These are phyloP conservation scores for Atractosteus spatula DNA, from an alignment of 2,113 vertebrate species.

Conservation along the genomic window DNA sequence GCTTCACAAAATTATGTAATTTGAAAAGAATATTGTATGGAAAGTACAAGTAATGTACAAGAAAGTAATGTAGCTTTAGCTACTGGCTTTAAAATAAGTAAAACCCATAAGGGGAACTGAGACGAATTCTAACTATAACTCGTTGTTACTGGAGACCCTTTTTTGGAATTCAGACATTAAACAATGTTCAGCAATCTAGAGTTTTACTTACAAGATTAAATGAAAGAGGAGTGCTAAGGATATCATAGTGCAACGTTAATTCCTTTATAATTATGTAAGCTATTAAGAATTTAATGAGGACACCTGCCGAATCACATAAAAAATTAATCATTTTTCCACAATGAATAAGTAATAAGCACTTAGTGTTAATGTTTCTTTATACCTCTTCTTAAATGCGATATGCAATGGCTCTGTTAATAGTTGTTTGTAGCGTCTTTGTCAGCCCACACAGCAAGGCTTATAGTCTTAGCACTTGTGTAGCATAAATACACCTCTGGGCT, in stretches of 20 bases:
- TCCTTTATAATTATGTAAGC: slow-evolving; percentile 48
- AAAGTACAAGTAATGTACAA: too few species aligned
- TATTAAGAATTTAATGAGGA: slow-evolving; percentile 68
- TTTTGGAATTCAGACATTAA: slow-evolving; percentile 11
- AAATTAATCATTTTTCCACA: slow-evolving; percentile 65
- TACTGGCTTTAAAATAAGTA: too few species aligned
- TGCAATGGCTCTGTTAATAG: slow-evolving; percentile 12
- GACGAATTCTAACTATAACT: too few species aligned
- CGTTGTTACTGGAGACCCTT: neutral
- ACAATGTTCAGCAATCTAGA: slow-evolving; percentile 12
- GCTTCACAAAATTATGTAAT: too few species aligned
- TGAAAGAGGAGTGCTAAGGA: slow-evolving; percentile 27
- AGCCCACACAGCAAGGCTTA: neutral
- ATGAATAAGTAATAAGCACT: slow-evolving; percentile 69
- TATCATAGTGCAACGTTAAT: slow-evolving; percentile 20
- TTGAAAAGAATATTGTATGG: too few species aligned
- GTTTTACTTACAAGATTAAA: slow-evolving; percentile 4
- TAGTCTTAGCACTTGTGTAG: neutral
- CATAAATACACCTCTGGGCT: neutral
- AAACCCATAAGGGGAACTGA: too few species aligned
- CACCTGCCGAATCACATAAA: slow-evolving; percentile 58
- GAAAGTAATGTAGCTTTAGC: too few species aligned
- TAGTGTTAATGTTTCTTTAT: slow-evolving; percentile 39
- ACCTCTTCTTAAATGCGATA: slow-evolving; percentile 32
- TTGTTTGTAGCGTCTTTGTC: slow-evolving; percentile 4